phyloP scores from a whole-genome alignment of 2,797 vertebrate genomes.

The Sandelia bainsii region DNA sequence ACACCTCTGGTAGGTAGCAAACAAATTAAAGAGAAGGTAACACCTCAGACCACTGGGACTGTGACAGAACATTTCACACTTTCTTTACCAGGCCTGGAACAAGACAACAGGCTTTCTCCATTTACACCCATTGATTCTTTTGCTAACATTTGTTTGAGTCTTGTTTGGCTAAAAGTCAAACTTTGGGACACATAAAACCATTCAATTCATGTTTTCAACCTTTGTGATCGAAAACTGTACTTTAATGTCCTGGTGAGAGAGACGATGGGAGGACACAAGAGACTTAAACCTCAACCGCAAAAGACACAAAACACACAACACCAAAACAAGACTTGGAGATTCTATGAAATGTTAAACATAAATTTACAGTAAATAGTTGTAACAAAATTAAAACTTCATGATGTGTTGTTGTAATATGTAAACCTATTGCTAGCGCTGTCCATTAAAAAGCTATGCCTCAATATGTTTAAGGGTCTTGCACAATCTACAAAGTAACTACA shows the following conservation, averaged over 20 bases:
- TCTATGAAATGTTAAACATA: not conserved
- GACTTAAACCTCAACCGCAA: not conserved
- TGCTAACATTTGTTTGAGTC: constrained; percentile 77
- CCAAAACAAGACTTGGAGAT: not conserved
- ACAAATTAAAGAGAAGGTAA: constrained; percentile 74
- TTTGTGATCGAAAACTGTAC: constrained; percentile 57
- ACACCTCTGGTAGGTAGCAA: constrained; percentile 50
- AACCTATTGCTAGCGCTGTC: no score
- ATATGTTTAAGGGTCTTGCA: no score
- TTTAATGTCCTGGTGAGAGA: constrained; percentile 27
- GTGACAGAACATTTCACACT: constrained; percentile 76
- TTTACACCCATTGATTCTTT: constrained; percentile 85
- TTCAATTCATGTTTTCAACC: constrained; percentile 72
- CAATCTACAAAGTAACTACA: no score
- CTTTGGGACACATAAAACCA: constrained; percentile 70
- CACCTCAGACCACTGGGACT: constrained; percentile 79
- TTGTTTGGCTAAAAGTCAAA: constrained; percentile 81
- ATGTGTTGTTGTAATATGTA: no score
- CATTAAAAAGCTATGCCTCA: no score
- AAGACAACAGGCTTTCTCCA: constrained; percentile 85
- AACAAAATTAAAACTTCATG: no score
- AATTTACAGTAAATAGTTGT: no score
- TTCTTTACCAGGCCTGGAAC: constrained; percentile 66
- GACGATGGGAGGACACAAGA: constrained; percentile 28
- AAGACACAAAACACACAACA: not conserved